Evolutionary conservation across 2,113 vertebrate genomes (phyloP), one percentile per base, ranked within the genome.

Genomic region (Terrapene triunguis): DNA sequence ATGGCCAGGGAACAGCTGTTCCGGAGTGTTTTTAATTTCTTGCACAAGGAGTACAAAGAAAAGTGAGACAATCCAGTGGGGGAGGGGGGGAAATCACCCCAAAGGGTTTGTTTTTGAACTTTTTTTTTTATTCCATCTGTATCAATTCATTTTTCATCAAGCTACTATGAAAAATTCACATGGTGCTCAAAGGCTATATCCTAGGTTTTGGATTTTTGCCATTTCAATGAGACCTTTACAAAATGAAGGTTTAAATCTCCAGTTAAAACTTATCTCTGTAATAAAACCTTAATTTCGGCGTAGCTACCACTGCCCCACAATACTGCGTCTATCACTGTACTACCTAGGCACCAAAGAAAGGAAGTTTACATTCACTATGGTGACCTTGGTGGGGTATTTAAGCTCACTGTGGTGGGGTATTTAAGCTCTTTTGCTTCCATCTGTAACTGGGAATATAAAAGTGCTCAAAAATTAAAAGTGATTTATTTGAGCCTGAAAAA

Each of bases 81-180:
- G 25, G 0, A 1, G 1, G 22, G 0, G 84, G 89, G 90, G 93
- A 97, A 97, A 97, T 92, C 50, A 94, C 80, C 81, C 62, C n/a
- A 83, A 80, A 93, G 80, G 24, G 81, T 9, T 88, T 93, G 82
- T 3, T 89, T 92, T 89, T 51, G 0, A 97, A 81, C 83, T 6
- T 25, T 12, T 90, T 90, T 44, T 57, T 19, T 57, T 90, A 72
- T 78, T 93, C 89, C 44, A 32, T 92, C 89, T 96, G 85, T 93
- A 90, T 92, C 92, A 93, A 80, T 47, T 95, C 89, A 85, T 94
- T 95, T 95, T 83, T 96, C 89, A 97, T 91, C 83, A 94, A 96
- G 90, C 92, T 97, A 92, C 87, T 92, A 0, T 1, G 90, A 93
- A 50, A 84, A 74, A 21, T 80, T 94, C 89, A 87, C 94, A 94